phyloP scores from a whole-genome alignment of 1,140 invertebrate genomes.

The Lepidotrigona ventralis region DNA sequence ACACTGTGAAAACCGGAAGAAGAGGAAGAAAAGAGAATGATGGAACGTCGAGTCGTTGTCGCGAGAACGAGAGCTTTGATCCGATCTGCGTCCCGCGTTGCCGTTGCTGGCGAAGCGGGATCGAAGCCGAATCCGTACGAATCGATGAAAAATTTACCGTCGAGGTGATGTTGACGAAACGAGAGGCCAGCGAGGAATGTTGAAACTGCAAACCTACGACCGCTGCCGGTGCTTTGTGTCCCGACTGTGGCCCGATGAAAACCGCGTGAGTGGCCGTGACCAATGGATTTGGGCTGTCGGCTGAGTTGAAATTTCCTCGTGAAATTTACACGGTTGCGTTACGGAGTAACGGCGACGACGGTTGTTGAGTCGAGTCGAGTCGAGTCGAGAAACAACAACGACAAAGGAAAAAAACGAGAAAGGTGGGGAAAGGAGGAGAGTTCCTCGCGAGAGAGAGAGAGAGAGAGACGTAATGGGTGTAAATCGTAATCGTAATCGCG shows the following conservation, averaged over 20 bases:
- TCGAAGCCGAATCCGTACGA: too few species aligned
- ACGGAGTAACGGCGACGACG: too few species aligned
- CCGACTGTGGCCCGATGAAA: constrained; percentile 87
- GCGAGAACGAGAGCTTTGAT: neutral
- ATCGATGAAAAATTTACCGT: constrained; percentile 80
- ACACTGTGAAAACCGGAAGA: too few species aligned
- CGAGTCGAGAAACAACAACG: too few species aligned
- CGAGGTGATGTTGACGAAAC: constrained; percentile 93
- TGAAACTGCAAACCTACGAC: constrained; percentile 94
- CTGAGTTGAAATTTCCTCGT: constrained; percentile 54
- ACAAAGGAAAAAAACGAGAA: too few species aligned
- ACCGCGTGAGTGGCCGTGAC: constrained; percentile 95
- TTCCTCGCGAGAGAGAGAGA: too few species aligned
- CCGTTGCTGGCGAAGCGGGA: too few species aligned
- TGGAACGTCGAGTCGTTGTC: neutral
- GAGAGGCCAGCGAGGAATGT: constrained; percentile 88
- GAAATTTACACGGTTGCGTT: neutral
- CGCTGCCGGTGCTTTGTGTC: constrained; percentile 91
- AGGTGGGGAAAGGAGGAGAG: too few species aligned
- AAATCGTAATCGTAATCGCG: too few species aligned
- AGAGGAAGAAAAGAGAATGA: constrained; percentile 60
- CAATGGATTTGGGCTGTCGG: constrained; percentile 82
- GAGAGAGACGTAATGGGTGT: too few species aligned
- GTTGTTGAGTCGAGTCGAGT: too few species aligned
- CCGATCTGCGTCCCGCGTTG: neutral